Conservation (phyloP, 1,140 invertebrate species). For the Drosophila sulfurigaster region DNA sequence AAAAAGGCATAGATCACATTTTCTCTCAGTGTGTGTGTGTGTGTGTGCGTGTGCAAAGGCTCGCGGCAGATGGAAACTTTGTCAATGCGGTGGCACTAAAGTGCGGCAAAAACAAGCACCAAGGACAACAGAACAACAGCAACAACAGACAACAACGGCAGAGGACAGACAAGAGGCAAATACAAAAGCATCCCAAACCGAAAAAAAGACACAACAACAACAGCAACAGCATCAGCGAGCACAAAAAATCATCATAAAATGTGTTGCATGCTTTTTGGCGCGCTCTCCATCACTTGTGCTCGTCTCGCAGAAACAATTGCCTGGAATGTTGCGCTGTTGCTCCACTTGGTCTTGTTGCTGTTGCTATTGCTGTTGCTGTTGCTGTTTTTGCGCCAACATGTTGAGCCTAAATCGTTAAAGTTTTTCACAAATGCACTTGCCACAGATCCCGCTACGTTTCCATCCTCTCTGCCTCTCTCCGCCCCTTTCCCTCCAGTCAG, state of each 20-base stretch:
- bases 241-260: slow-evolving; percentile 69
- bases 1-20: slow-evolving; percentile 77
- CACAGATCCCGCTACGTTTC: slow-evolving; percentile 48
- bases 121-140: slow-evolving; percentile 43
- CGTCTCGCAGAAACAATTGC: slow-evolving; percentile 63
- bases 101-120: slow-evolving; percentile 71
- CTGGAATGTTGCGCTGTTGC: slow-evolving; percentile 52
- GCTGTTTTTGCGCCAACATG: slow-evolving; percentile 61
- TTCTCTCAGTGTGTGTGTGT: slow-evolving; percentile 40
- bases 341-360: slow-evolving; percentile 40
- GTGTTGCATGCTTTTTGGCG: slow-evolving; percentile 67
- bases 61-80: slow-evolving; percentile 72
- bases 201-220: slow-evolving; percentile 9
- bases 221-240: too few relatives aligned
- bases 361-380: slow-evolving; percentile 46
- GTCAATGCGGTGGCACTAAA: slow-evolving; percentile 76
- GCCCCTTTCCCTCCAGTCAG: slow-evolving; percentile 21
- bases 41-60: slow-evolving; percentile 52
- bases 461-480: not conserved
- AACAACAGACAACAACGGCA: slow-evolving; percentile 21
- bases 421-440: slow-evolving; percentile 81
- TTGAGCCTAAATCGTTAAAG: slow-evolving; percentile 83
- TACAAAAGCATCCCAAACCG: slow-evolving; percentile 32
- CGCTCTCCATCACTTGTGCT: slow-evolving; percentile 9
- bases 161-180: slow-evolving; percentile 23